These are phyloP conservation scores for Bibio marci DNA, from an alignment of 2,888 invertebrate species.

Conservation along the genomic window DNA sequence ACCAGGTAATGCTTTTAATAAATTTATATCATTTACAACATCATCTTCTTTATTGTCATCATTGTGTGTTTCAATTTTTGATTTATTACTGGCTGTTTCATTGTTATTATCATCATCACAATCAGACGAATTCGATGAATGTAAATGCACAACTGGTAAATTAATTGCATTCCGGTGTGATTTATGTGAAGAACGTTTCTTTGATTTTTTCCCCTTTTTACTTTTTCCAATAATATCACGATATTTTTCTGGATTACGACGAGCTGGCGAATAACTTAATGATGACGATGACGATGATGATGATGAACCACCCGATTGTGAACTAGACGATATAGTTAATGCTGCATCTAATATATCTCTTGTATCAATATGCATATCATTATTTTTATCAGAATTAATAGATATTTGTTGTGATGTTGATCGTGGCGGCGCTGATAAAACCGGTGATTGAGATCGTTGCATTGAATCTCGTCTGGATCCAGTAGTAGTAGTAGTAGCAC, in stretches of 20 bases:
- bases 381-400: slow-evolving; percentile 3
- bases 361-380: too few species aligned
- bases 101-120: too few species aligned
- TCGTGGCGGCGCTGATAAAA: slow-evolving; percentile 24
- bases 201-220: neutral
- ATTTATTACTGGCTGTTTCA: too few species aligned
- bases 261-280: slow-evolving; percentile 51
- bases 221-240: slow-evolving; percentile 27
- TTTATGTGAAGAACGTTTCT: too few species aligned
- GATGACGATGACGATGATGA: slow-evolving; percentile 17
- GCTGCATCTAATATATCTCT: neutral
- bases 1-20: slow-evolving; percentile 41
- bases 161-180: too few species aligned
- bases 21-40: too few species aligned
- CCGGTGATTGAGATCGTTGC: slow-evolving; percentile 8
- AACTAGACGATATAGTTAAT: slow-evolving; percentile 10
- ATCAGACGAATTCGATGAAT: too few species aligned
- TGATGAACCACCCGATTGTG: slow-evolving; percentile 9
- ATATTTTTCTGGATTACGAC: slow-evolving; percentile 50
- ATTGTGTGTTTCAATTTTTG: too few species aligned
- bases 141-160: too few species aligned
- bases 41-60: too few species aligned
- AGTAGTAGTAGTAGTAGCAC: slow-evolving; percentile 6
- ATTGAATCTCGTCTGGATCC: neutral
- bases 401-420: slow-evolving; percentile 6